Evolutionary conservation across 2,888 invertebrate genomes (phyloP).

Genomic region (Erebia epiphron): DNA sequence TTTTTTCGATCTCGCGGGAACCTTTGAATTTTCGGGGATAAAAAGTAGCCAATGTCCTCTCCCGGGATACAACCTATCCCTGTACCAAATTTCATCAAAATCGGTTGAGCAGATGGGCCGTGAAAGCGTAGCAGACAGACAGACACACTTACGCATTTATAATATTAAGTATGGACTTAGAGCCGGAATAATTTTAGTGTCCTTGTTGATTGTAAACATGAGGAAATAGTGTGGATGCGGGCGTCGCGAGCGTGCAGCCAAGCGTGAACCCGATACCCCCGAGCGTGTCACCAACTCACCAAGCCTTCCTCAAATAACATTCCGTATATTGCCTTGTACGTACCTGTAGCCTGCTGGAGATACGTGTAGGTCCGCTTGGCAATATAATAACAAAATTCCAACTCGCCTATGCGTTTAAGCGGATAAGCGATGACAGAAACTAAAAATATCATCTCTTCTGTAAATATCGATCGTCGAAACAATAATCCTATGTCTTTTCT

Average conservation of each 20-base stretch:
- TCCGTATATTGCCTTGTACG: slow-evolving; percentile 32
- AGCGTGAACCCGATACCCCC: slow-evolving; percentile 45
- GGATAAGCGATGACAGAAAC: background rate
- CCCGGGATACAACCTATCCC: too few species aligned
- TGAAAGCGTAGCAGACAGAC: too few species aligned
- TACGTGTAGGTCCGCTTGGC: background rate
- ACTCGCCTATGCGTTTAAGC: background rate
- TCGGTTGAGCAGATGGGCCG: too few species aligned
- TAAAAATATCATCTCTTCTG: too few species aligned
- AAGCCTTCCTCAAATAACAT: slow-evolving; percentile 46
- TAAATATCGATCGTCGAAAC: too few species aligned
- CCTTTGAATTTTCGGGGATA: too few species aligned
- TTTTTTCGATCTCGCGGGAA: too few species aligned
- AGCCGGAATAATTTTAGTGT: slow-evolving; percentile 20
- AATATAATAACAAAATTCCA: slow-evolving; percentile 1
- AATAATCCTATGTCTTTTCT: too few species aligned
- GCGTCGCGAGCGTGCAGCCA: slow-evolving; percentile 51
- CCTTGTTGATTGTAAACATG: slow-evolving; percentile 34
- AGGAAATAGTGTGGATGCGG: slow-evolving; percentile 50
- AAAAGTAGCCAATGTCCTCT: too few species aligned
- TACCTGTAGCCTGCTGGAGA: background rate
- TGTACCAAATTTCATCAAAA: too few species aligned
- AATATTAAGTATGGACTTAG: too few species aligned
- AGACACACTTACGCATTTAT: too few species aligned
- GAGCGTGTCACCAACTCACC: slow-evolving; percentile 48